Evolutionary conservation across 2,113 vertebrate genomes (phyloP), one percentile per base, ranked within the genome.

Genomic region (Nipponia nippon): DNA sequence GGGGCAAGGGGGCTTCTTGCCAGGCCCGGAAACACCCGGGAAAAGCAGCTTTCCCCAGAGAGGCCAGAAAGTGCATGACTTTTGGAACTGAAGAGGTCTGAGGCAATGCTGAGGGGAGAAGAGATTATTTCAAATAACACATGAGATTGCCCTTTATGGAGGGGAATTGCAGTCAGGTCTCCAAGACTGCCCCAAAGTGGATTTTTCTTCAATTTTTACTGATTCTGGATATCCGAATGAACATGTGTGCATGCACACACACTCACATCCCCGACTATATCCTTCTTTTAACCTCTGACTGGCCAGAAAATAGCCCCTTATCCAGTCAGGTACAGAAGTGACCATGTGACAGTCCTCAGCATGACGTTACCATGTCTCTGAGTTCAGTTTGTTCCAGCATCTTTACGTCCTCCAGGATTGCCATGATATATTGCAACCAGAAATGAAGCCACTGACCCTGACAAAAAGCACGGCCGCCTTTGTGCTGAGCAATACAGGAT

Each of bases 181-280:
- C 36, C 1, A 6, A 75, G 38, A 32, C 18, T 26, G 19, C 21
- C 56, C 34, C 32, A 23, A 59, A n/a, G 34, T n/a, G 38, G n/a
- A 59, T 47, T 92, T 59, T 80, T 69, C 38, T 19, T 56, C 44
- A 11, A 7, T 27, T 79, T 75, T 83, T 81, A 20, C 15, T 30
- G 22, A 20, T 76, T 76, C 38, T 87, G 23, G 67, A 7, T 50
- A 55, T 46, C 32, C 46, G n/a, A 71, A 76, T 9, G 10, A 46
- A 70, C 32, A 15, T 6, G 5, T 0, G 7, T 4, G 20, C n/a
- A 15, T 25, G 3, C 2, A 6, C 17, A 17, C 6, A 14, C 16
- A 44, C 13, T 38, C 5, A 2, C 26, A 36, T 10, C 21, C 55
- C 8, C 44, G 50, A 76, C 52, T 47, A 18, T n/a, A 61, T 30